Conservation (phyloP, 1,140 invertebrate species). For the Lycorma delicatula region DNA sequence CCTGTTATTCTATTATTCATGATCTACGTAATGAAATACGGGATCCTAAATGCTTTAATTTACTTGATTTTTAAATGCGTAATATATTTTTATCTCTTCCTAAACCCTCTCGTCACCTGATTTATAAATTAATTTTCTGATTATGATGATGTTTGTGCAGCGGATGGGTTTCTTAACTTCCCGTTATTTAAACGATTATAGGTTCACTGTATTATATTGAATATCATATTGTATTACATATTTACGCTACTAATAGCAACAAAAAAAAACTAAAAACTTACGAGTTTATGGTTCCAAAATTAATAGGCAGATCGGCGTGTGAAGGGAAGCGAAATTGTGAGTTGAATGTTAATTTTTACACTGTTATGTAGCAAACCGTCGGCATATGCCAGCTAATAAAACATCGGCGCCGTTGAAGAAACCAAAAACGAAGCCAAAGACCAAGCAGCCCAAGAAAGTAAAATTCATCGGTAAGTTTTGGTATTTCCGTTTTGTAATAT, state of each 20-base stretch:
- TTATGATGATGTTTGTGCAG: too few relatives aligned
- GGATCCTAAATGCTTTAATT: too few relatives aligned
- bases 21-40: too few relatives aligned
- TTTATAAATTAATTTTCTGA: too few relatives aligned
- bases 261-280: neutral
- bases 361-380: constrained; percentile 47
- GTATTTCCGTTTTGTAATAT: neutral
- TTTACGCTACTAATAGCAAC: neutral
- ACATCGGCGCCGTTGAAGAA: constrained; percentile 60
- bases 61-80: too few relatives aligned
- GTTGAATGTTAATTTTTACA: neutral
- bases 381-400: constrained; percentile 35
- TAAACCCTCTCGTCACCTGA: too few relatives aligned
- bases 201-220: neutral
- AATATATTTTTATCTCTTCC: too few relatives aligned
- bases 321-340: neutral
- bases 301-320: neutral
- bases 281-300: neutral
- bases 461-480: constrained; percentile 78
- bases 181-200: neutral
- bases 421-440: constrained; percentile 54
- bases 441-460: constrained; percentile 75
- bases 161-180: too few relatives aligned
- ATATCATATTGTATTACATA: neutral
- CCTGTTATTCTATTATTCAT: too few relatives aligned